phyloP scores from a whole-genome alignment of 2,888 invertebrate species.

The Philereme vetulata region DNA sequence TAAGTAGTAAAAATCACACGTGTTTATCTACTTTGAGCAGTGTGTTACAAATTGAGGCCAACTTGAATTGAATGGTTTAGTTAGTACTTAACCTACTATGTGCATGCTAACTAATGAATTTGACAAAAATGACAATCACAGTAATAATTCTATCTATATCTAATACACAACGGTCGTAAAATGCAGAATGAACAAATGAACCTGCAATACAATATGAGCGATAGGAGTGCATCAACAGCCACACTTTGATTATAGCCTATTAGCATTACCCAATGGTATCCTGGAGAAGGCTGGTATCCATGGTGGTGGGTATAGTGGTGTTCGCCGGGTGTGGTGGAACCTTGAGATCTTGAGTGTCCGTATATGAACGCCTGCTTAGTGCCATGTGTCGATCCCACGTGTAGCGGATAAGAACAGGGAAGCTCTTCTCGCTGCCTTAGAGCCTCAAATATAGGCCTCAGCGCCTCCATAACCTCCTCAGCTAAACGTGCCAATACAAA shows the following conservation, averaged over 20 bases:
- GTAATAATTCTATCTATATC: constrained; percentile 48
- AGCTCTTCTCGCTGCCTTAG: constrained; percentile 95
- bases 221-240: constrained; percentile 56
- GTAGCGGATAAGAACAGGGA: constrained; percentile 95
- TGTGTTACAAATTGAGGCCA: constrained; percentile 10
- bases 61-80: constrained; percentile 4
- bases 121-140: constrained; percentile 51
- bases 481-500: constrained; percentile 86
- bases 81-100: constrained; percentile 15
- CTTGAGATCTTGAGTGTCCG: constrained; percentile 85
- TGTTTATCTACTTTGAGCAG: constrained; percentile 22
- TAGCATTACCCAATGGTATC: constrained; percentile 90
- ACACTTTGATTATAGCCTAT: constrained; percentile 69
- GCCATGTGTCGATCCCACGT: constrained; percentile 89
- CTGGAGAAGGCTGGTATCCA: constrained; percentile 88
- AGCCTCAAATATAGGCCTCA: constrained; percentile 98
- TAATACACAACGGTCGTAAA: constrained; percentile 57
- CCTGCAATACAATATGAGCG: constrained; percentile 55
- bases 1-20: constrained; percentile 21
- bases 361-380: constrained; percentile 85
- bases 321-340: constrained; percentile 86
- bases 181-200: constrained; percentile 55
- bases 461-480: constrained; percentile 97
- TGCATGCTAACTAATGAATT: constrained; percentile 69
- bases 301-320: constrained; percentile 86